Evolutionary conservation across 2,113 vertebrate species (phyloP).

Genomic region (Struthio camelus): DNA sequence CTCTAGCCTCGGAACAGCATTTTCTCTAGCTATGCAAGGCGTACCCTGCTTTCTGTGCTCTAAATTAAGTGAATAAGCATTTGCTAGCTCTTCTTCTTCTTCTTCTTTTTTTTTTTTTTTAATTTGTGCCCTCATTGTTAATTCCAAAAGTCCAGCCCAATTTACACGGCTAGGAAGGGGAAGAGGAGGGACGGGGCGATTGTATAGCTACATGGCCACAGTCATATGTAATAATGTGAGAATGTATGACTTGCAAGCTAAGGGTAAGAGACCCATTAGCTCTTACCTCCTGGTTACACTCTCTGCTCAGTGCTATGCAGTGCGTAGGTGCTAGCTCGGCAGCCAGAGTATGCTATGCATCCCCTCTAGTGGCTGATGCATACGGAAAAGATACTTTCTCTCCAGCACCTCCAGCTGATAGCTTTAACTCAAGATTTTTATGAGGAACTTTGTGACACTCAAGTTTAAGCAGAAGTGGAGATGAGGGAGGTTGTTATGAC

Average conservation of each 20-base stretch:
- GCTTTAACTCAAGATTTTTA: not conserved
- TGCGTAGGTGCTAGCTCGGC: not conserved
- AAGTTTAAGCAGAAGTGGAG: not conserved
- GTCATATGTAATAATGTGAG: not conserved
- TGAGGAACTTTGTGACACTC: not conserved
- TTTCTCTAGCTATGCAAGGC: constrained; percentile 17
- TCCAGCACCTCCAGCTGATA: not conserved
- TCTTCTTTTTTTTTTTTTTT: not conserved
- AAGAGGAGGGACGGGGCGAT: not conserved
- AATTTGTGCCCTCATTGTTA: not conserved
- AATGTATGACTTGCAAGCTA: not conserved
- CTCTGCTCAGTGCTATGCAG: not conserved
- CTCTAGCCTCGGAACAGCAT: not conserved
- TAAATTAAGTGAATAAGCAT: constrained; percentile 7
- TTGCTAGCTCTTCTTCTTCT: not conserved
- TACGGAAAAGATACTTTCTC: not conserved
- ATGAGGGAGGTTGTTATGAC: not conserved
- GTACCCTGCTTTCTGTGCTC: not conserved
- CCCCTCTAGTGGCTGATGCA: constrained; percentile 14
- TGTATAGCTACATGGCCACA: not conserved
- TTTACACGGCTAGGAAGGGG: not conserved
- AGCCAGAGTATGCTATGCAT: not conserved
- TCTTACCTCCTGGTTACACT: not conserved
- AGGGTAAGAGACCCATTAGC: not conserved
- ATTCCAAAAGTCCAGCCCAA: not conserved